phyloP scores from a whole-genome alignment of 2,888 invertebrate species.

The Metacarcinus magister region DNA sequence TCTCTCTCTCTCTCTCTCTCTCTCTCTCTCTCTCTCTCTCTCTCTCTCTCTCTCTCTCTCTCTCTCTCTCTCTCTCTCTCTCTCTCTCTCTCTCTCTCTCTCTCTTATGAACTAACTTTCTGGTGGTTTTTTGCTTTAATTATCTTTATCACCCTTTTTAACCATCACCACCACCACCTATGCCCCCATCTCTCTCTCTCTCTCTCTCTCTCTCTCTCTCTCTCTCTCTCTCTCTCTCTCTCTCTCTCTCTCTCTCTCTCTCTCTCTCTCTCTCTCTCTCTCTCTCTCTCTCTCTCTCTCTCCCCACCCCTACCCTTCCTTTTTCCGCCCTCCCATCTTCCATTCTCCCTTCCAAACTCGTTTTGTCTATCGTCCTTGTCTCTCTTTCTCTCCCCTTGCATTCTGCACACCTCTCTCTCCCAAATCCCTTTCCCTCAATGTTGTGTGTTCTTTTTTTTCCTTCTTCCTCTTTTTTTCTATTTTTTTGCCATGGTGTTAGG shows the following conservation, averaged over 20 bases:
- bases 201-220: background rate
- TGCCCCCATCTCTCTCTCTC: background rate
- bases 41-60: background rate
- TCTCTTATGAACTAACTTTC: no score
- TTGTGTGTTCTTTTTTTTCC: background rate
- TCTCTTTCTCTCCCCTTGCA: background rate
- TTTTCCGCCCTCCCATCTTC: background rate
- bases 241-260: constrained; percentile 15
- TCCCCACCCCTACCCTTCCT: background rate
- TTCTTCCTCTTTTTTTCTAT: background rate
- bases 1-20: background rate
- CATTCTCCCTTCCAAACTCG: background rate
- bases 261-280: background rate
- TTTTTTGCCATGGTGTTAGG: background rate
- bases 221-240: background rate
- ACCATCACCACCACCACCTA: no score
- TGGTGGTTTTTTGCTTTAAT: no score
- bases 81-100: background rate
- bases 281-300: constrained; percentile 16
- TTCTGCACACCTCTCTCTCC: background rate
- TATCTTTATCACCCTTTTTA: no score
- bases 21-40: background rate
- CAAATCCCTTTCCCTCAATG: background rate
- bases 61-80: background rate
- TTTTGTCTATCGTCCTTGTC: background rate